Base-by-base conservation (phyloP, 2,888 invertebrate genomes). In the Tenthredo scrophulariae region DNA sequence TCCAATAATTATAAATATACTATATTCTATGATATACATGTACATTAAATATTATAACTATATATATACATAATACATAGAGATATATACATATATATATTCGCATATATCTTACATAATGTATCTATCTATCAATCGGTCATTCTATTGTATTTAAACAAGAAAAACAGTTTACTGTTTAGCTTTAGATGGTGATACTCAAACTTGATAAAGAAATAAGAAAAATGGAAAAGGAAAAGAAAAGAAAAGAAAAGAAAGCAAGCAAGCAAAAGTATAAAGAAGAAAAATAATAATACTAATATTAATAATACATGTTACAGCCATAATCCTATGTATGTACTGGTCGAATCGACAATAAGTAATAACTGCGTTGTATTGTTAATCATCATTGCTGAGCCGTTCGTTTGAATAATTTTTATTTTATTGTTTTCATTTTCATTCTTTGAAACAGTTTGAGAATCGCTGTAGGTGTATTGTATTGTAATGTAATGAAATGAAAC, bases 21-120 rank as follows among this genome's bases (percentile, higher is more conserved):
- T 87, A 87, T 87, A 87, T 87, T 85, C 87, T 90, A 90, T 75
- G 86, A 88, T 89, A 89, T 91, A 89, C 89, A 90, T 91, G 91
- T 91, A 91, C 89, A 91, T 91, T 91, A 89, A 90, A 89, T 90
- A 89, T 86, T 91, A 89, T 88, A 86, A 85, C 87, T 89, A 88
- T 89, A 88, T 87, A 88, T 87, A 75, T 67, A 70, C 65, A 85
- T 84, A 85, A 88, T 87, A 75, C 74, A 70, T 43, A 85, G 84
- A 85, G 84, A 79, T 26, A 84, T 79, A 85, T 46, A 79, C 46
- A 84, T 40, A 82, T 80, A 82, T 80, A 85, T 75, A 86, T 70
- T 85, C 85, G 82, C 83, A 85, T 87, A 82, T 86, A 87, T 87
- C 86, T 86, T 85, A 77, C 86, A 86, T 85, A 85, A 88, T 87